These are phyloP conservation scores for Sebastolobus altivelis DNA, from an alignment of 2,797 vertebrate genomes.

Conservation along the genomic window DNA sequence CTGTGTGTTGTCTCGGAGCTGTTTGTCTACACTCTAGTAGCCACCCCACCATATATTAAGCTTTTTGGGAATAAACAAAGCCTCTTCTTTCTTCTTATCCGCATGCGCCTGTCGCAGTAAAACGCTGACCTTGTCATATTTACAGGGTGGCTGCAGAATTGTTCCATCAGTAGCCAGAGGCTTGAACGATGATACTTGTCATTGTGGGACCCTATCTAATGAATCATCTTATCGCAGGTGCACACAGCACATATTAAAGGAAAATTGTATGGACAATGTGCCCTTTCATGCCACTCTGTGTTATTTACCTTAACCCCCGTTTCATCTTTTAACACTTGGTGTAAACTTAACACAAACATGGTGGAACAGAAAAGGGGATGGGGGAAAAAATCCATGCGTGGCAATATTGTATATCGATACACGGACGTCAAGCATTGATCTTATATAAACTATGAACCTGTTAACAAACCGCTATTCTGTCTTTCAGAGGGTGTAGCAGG, in stretches of 20 bases:
- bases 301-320: constrained; percentile 93
- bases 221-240: constrained; percentile 99
- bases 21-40: constrained; percentile 64
- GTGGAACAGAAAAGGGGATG: neutral
- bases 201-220: constrained; percentile 95
- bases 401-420: no score
- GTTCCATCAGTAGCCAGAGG: constrained; percentile 97
- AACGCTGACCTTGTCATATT: constrained; percentile 99
- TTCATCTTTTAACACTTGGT: constrained; percentile 79
- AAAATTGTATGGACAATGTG: constrained; percentile 92
- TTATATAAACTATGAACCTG: no score
- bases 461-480: no score
- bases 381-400: rapidly evolving
- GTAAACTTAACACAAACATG: constrained; percentile 21
- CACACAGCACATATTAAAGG: constrained; percentile 97
- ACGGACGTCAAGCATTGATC: no score
- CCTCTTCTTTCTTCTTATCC: constrained; percentile 80
- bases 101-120: constrained; percentile 84
- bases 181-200: constrained; percentile 99
- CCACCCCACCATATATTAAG: constrained; percentile 70
- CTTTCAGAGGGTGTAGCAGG: rapidly evolving
- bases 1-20: constrained; percentile 45
- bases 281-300: constrained; percentile 92
- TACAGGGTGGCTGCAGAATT: constrained; percentile 95
- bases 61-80: constrained; percentile 87